phyloP scores from a whole-genome alignment of 2,888 invertebrate species.

The Meandrusa payeni region DNA sequence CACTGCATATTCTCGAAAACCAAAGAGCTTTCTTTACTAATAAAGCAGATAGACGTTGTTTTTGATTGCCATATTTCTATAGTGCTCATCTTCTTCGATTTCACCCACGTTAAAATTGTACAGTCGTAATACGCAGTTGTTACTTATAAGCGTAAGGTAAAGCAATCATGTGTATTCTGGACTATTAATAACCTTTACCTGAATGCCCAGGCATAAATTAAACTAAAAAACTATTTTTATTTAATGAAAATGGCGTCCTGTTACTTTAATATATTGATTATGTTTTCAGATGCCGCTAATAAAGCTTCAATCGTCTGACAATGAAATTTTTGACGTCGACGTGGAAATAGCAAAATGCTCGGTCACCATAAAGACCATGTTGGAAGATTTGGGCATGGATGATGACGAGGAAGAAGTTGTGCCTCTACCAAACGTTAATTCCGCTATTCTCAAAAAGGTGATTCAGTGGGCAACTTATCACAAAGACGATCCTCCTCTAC shows the following conservation, averaged over 20 bases:
- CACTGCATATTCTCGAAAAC: too few species aligned
- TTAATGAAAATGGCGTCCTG: constrained; percentile 27
- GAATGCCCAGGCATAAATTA: too few species aligned
- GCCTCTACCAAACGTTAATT: constrained; percentile 98
- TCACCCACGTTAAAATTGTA: too few species aligned
- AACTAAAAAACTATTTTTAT: constrained; percentile 2
- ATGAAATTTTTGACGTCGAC: constrained; percentile 97
- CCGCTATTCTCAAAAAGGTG: constrained; percentile 96
- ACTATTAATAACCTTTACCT: too few species aligned
- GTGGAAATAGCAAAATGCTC: constrained; percentile 98
- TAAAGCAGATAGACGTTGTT: too few species aligned
- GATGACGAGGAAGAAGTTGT: constrained; percentile 97
- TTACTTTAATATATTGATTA: constrained; percentile 7
- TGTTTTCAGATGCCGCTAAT: constrained; percentile 92
- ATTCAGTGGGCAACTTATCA: constrained; percentile 96
- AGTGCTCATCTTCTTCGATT: too few species aligned
- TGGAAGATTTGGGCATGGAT: constrained; percentile 96
- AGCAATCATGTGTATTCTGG: background rate
- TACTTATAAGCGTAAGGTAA: constrained; percentile 1
- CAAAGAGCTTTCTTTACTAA: too few species aligned
- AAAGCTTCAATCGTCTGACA: constrained; percentile 96
- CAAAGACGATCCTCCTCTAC: constrained; percentile 96
- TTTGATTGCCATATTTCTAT: constrained; percentile 1
- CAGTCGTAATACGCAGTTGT: too few species aligned
- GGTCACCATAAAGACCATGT: constrained; percentile 98